These are phyloP conservation scores for Rutpela maculata DNA, from an alignment of 2,888 invertebrate species.

Conservation along the genomic window DNA sequence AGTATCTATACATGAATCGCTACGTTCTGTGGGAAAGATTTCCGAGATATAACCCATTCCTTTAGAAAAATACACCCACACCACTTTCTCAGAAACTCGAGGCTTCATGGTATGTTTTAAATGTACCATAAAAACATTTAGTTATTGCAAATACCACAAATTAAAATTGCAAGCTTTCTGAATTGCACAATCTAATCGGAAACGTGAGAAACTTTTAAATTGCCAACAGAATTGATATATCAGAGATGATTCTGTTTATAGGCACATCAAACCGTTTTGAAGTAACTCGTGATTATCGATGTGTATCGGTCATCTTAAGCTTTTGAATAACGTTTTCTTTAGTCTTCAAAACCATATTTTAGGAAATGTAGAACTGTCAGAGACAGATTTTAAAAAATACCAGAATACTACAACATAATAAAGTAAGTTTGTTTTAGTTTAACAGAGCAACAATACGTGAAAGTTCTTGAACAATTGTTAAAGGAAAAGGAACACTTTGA, in stretches of 20 bases:
- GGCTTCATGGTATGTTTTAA: slow-evolving; percentile 10
- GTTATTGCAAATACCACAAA: slow-evolving; percentile 12
- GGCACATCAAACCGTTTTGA: not conserved
- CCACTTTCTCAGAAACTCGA: slow-evolving; percentile 15
- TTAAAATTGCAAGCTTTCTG: not conserved
- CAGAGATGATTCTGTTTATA: no score
- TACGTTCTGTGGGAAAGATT: slow-evolving; percentile 27
- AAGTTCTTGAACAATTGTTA: no score
- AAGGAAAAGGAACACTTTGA: no score
- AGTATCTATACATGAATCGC: not conserved
- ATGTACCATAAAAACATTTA: slow-evolving; percentile 20
- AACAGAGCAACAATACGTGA: no score
- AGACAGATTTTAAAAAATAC: no score
- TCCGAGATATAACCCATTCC: slow-evolving; percentile 5
- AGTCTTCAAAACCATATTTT: no score
- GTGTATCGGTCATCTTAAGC: no score
- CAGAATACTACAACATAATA: no score
- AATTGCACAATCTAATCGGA: slow-evolving; percentile 6
- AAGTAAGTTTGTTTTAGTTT: no score
- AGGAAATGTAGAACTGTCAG: no score
- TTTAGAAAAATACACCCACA: slow-evolving; percentile 19
- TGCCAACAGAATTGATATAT: not conserved
- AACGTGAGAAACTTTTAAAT: slow-evolving; percentile 15
- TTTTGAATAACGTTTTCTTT: no score
- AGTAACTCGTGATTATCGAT: not conserved